Evolutionary conservation across 2,888 invertebrate genomes (phyloP), one percentile per base, ranked within the genome.

Genomic region (Heliconius cydno): DNA sequence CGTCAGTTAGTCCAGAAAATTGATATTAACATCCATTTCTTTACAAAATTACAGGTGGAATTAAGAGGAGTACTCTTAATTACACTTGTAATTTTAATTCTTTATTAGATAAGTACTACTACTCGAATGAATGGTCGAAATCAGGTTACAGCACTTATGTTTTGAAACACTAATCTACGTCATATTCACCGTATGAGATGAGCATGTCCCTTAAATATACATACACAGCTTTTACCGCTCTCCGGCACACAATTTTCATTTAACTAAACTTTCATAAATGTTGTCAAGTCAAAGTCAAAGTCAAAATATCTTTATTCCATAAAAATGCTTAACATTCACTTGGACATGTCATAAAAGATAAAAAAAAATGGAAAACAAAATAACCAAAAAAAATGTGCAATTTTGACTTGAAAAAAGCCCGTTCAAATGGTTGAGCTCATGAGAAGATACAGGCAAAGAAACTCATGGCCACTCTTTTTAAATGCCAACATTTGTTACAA

Each of bases 211-310:
- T 79, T 80, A 81, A 82, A 60, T 12, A 60, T 60, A 82, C 79
- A 82, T 79, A 77, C 78, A 78, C 46, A 72, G 77, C 70, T 80
- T 78, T 80, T 67, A 80, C 57, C 81, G 77, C 72, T 67, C 78
- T 79, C 72, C 46, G 63, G 80, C 79, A 67, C 79, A 76, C 81
- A 81, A 82, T 81, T 83, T 82, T 82, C 80, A 81, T 81, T 81
- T 79, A 80, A 83, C 80, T 83, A 78, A 78, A 72, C 79, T 81
- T 76, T 80, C 78, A 75, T 80, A 46, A n/a, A 52, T 41, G 41
- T 38, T 25, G n/a, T n/a, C n/a, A n/a, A n/a, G n/a, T n/a, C n/a
- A n/a, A n/a, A n/a, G n/a, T n/a, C n/a, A n/a, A n/a, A n/a, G n/a
- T n/a, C n/a, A n/a, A n/a, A n/a, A n/a, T n/a, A n/a, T n/a, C n/a